Evolutionary conservation across 2,797 vertebrate species (phyloP), one percentile per base, ranked within the genome.

Genomic region (Melopsittacus undulatus): DNA sequence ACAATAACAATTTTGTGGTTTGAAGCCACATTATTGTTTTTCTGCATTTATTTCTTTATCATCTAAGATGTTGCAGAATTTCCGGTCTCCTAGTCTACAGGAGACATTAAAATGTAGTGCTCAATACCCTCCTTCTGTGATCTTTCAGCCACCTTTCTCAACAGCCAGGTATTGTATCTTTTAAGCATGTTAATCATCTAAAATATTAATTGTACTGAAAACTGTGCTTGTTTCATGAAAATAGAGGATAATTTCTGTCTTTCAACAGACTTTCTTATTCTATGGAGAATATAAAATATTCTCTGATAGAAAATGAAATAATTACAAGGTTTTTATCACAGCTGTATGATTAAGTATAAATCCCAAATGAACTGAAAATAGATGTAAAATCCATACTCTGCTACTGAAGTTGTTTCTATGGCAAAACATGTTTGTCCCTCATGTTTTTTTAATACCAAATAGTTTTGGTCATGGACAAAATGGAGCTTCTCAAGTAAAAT

Each of bases 41-140:
- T 64, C 75, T 72, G 29, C 42, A 43, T 22, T 82, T 77, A 79
- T 93, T 90, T 62, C 94, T 46, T 94, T 83, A 91, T 78, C 83
- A n/a, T 20, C 70, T 86, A 86, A 89, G 62, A 30, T 11, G 59
- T 13, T 69, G 49, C 68, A 74, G 27, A 51, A 64, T 89, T 93
- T 92, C 63, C 62, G 5, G 26, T 61, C 36, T 80, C 51, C 49
- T 59, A 48, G 38, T 77, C 93, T 52, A 72, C 48, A 59, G 27
- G 30, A 87, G 74, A 78, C 79, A 82, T 59, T 42, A 77, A 88
- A 36, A 42, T 9, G 20, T 52, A 54, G 66, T 63, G 29, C 68
- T 75, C 52, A 46, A 68, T 64, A 89, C 32, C 54, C 23, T 66
- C 12, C 32, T 30, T 38, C 29, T 46, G 1, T 40, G 46, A n/a